Evolutionary conservation across 2,113 vertebrate genomes (phyloP).

Genomic region (Epinephelus cyanopodus): DNA sequence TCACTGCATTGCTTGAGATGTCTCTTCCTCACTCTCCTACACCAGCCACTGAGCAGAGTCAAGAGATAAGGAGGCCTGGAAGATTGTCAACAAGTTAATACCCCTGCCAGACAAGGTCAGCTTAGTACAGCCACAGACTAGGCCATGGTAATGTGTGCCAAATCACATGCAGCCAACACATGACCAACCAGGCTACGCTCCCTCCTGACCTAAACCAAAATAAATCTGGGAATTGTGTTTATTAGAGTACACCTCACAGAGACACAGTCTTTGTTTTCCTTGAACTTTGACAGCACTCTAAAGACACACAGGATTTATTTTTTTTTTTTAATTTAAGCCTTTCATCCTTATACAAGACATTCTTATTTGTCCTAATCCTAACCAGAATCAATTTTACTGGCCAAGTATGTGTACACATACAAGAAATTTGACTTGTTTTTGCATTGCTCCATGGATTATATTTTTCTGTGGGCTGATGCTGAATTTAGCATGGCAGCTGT

Average conservation of each 20-base stretch:
- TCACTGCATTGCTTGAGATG: not conserved
- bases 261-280: not conserved
- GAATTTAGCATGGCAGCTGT: no score
- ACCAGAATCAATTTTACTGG: no score
- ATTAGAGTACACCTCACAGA: not conserved
- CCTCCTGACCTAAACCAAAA: not conserved
- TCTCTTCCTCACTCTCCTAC: not conserved
- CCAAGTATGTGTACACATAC: no score
- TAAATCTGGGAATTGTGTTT: not conserved
- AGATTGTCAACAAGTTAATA: slow-evolving; percentile 68
- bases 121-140: slow-evolving; percentile 37
- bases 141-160: slow-evolving; percentile 38
- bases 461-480: no score
- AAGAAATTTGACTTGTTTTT: no score
- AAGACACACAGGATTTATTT: not conserved
- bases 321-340: no score
- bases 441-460: no score
- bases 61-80: slow-evolving; percentile 11
- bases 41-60: slow-evolving; percentile 11
- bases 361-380: not conserved
- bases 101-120: slow-evolving; percentile 53
- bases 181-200: not conserved
- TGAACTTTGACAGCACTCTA: not conserved
- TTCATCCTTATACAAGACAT: not conserved
- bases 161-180: slow-evolving; percentile 15